These are phyloP conservation scores for Gallinago media DNA, from an alignment of 2,113 vertebrate species.

Conservation along the genomic window DNA sequence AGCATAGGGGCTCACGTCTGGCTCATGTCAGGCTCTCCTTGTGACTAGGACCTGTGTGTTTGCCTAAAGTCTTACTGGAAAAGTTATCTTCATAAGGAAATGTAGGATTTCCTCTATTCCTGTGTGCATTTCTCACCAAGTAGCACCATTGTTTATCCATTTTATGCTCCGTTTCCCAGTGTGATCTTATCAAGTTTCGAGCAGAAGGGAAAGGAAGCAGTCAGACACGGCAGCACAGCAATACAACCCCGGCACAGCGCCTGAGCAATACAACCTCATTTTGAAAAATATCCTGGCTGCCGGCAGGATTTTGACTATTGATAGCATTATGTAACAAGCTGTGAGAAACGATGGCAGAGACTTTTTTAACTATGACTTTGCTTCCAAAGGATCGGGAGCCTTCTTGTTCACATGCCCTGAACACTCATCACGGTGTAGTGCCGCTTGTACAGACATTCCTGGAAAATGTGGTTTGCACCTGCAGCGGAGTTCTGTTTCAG, in stretches of 20 bases:
- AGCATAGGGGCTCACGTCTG: background rate
- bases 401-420: background rate
- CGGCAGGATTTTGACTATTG: background rate
- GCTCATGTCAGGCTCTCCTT: background rate
- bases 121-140: background rate
- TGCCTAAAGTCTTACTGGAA: background rate
- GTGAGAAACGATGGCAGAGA: background rate
- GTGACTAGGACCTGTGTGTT: background rate
- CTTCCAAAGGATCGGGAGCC: background rate
- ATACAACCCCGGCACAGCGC: background rate
- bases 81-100: slow-evolving; percentile 49
- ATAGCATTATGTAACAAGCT: background rate
- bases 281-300: background rate
- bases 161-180: background rate
- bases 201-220: slow-evolving; percentile 33
- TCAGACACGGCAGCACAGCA: background rate
- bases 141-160: slow-evolving; percentile 40
- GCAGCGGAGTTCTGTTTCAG: background rate
- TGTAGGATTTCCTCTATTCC: slow-evolving; percentile 49
- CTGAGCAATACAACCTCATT: background rate
- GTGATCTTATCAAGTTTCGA: slow-evolving; percentile 53
- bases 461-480: background rate
- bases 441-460: background rate
- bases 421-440: rapidly evolving
- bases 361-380: background rate